Evolutionary conservation across 2,888 invertebrate species (phyloP).

Genomic region (Liodrosophila aerea): DNA sequence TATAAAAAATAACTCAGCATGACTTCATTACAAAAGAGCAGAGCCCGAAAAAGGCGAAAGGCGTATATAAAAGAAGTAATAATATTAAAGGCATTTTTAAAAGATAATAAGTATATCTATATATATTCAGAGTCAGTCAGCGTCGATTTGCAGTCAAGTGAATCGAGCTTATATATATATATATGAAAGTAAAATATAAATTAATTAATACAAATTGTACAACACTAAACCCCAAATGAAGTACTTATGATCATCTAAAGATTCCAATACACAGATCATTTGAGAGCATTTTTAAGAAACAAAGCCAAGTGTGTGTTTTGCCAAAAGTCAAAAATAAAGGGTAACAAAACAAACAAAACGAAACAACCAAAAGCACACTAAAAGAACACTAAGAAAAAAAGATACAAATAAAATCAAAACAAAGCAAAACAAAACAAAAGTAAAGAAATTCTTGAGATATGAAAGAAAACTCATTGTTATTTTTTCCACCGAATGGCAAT

Average conservation of each 20-base stretch:
- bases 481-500: slow-evolving; percentile 6
- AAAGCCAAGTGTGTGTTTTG: slow-evolving; percentile 60
- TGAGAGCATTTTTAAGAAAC: slow-evolving; percentile 47
- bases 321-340: slow-evolving; percentile 35
- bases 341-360: neutral
- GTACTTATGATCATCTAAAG: slow-evolving; percentile 36
- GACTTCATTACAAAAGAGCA: slow-evolving; percentile 40
- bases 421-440: slow-evolving; percentile 63
- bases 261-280: slow-evolving; percentile 35
- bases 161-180: slow-evolving; percentile 63
- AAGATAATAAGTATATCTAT: slow-evolving; percentile 37
- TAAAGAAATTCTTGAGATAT: slow-evolving; percentile 70
- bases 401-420: slow-evolving; percentile 73
- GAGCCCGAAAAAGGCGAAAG: slow-evolving; percentile 21
- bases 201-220: slow-evolving; percentile 7
- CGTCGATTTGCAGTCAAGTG: slow-evolving; percentile 67
- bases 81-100: slow-evolving; percentile 55
- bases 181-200: slow-evolving; percentile 4
- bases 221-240: neutral
- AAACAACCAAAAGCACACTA: slow-evolving; percentile 17
- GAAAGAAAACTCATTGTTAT: slow-evolving; percentile 61
- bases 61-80: slow-evolving; percentile 15
- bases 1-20: slow-evolving; percentile 62
- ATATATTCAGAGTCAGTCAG: slow-evolving; percentile 56
- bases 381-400: slow-evolving; percentile 27